Evolutionary conservation across 2,888 invertebrate species (phyloP).

Genomic region (Conomelus anceps): DNA sequence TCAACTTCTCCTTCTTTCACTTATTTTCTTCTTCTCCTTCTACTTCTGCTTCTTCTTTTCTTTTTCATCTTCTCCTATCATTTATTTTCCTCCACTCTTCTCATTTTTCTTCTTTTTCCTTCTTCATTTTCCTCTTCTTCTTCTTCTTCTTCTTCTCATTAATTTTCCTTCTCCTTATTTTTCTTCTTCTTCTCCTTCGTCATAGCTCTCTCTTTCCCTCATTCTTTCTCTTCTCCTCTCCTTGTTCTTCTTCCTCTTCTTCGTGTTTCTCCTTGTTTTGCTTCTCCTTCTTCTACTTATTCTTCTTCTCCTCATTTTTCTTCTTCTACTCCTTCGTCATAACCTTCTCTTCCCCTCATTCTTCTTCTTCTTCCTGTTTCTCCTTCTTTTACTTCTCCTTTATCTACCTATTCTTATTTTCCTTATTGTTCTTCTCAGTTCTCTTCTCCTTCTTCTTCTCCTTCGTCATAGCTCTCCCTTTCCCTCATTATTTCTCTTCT

Average conservation of each 20-base stretch:
- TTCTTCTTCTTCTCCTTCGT: background rate
- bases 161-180: background rate
- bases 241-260: background rate
- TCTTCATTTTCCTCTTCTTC: too few species aligned
- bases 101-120: background rate
- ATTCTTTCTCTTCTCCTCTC: background rate
- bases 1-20: background rate
- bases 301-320: too few species aligned
- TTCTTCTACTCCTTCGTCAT: too few species aligned
- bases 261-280: background rate
- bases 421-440: background rate
- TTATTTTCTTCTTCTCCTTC: background rate
- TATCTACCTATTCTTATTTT: background rate
- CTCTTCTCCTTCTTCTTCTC: background rate
- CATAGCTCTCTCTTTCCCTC: background rate
- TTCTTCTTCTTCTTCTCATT: too few species aligned
- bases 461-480: background rate
- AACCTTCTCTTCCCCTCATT: too few species aligned
- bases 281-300: background rate
- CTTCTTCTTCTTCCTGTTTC: too few species aligned
- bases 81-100: background rate
- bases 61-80: too few species aligned
- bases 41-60: too few species aligned
- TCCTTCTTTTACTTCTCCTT: background rate
- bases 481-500: background rate